phyloP scores from a whole-genome alignment of 2,888 invertebrate genomes.

The Ctenicera cuprea region DNA sequence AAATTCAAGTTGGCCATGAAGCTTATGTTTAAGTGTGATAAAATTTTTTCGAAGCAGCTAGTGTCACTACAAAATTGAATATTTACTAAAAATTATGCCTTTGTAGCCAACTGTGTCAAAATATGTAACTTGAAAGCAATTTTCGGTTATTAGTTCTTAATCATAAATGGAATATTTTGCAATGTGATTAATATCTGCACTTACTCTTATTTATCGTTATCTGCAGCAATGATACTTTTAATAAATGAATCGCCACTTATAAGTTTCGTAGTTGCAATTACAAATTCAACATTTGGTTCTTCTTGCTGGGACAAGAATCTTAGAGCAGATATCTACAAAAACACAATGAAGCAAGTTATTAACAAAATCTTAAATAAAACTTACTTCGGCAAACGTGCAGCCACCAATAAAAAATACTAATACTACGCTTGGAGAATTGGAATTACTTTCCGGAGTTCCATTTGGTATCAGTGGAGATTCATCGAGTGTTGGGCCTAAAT shows the following conservation, averaged over 20 bases:
- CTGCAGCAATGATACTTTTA: constrained; percentile 81
- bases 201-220: constrained; percentile 32
- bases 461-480: constrained; percentile 74
- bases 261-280: constrained; percentile 93
- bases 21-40: no score
- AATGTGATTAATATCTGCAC: background rate
- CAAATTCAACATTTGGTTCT: constrained; percentile 90
- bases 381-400: constrained; percentile 92
- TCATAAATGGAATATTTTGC: background rate
- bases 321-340: constrained; percentile 80
- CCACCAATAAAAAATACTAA: constrained; percentile 98
- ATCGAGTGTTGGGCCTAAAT: constrained; percentile 79
- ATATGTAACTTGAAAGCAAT: background rate
- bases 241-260: constrained; percentile 93
- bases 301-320: constrained; percentile 85
- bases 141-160: background rate
- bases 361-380: background rate
- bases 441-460: constrained; percentile 67
- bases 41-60: no score
- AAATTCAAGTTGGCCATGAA: no score
- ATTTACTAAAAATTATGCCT: no score
- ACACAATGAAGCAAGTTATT: background rate
- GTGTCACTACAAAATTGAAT: no score
- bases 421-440: constrained; percentile 82
- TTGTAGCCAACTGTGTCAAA: no score